Base-by-base conservation (phyloP, 2,113 vertebrate genomes). In the Gymnocephalus cernua region DNA sequence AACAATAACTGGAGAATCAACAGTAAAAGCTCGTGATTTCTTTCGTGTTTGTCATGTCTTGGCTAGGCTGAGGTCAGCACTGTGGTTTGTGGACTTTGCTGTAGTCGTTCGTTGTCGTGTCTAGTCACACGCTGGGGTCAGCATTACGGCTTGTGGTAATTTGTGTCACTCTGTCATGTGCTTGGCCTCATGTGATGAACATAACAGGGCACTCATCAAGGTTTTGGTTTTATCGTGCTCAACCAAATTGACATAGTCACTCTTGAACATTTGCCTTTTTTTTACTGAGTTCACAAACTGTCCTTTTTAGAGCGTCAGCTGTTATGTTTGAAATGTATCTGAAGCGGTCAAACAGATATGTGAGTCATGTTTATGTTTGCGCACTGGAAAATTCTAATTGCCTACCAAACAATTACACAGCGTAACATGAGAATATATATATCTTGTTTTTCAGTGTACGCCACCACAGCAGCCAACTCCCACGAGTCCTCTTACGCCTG, bases 401-500 rank as follows among this genome's bases (percentile, higher is more conserved):
- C 18, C 27, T 4, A 13, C 23, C 3, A n/a, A 50, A 35, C 10
- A 35, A 0, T 15, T 3, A 19, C 23, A 4, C 45, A 50, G 4
- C 9, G 4, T 72, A 38, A 73, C 21, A 4, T 6, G 29, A 69
- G 18, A 13, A 0, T 7, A 0, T 73, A 0, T 7, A 0, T 73
- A 2, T 64, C 1, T 70, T 84, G 4, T 78, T 25, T 74, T 80
- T 23, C 79, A 99, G 98, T 99, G 44, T 99, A 97, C 41, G 97
- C 98, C 59, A 99, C 98, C 11, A 99, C 98, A 0, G 98, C 98
- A 1, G 94, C 98, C 54, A 99, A 97, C 88, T 19, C 96, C 13
- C 83, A 74, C 0, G 98, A 99, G 92, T 98, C 98, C 0, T 99
- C 98, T 0, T 99, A 97, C 0, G 98, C 98, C 19, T 99, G 98